Conservation (phyloP, 2,113 vertebrate species). For the Mus musculus region DNA sequence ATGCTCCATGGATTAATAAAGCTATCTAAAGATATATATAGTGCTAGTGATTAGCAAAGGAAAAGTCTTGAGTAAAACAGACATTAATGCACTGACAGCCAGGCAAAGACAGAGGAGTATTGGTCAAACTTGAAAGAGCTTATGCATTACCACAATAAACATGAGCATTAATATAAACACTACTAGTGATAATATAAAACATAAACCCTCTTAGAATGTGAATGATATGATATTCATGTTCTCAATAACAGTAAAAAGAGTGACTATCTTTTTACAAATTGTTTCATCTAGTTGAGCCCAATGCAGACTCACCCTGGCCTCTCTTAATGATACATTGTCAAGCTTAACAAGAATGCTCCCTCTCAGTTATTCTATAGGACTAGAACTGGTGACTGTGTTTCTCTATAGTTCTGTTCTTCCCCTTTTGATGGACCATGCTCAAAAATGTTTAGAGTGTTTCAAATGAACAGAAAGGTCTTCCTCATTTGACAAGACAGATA, state of each 20-base stretch:
- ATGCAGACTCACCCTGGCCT: background rate
- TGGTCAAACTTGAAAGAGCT: background rate
- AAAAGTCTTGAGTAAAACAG: background rate
- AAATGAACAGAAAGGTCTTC: background rate
- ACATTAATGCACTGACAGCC: background rate
- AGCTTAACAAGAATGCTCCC: background rate
- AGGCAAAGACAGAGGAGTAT: background rate
- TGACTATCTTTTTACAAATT: background rate
- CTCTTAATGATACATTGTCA: background rate
- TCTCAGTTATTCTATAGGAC: background rate
- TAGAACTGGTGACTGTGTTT: background rate
- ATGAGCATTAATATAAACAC: background rate
- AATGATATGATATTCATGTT: background rate
- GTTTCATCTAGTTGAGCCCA: background rate
- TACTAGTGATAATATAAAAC: background rate
- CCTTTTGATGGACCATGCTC: background rate
- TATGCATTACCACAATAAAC: background rate
- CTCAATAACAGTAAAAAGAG: background rate
- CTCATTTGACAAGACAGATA: background rate
- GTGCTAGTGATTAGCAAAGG: background rate
- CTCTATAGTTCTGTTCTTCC: background rate
- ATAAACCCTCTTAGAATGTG: background rate
- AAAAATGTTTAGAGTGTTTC: background rate
- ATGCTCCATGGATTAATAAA: no score
- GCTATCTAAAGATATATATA: fast-evolving